Percentiles rank a stretch among this genome's conserved stretches.
These are phyloP conservation scores for Dicrostonyx torquatus DNA, from an alignment of 2,797 vertebrate species.

Conservation along the genomic window DNA sequence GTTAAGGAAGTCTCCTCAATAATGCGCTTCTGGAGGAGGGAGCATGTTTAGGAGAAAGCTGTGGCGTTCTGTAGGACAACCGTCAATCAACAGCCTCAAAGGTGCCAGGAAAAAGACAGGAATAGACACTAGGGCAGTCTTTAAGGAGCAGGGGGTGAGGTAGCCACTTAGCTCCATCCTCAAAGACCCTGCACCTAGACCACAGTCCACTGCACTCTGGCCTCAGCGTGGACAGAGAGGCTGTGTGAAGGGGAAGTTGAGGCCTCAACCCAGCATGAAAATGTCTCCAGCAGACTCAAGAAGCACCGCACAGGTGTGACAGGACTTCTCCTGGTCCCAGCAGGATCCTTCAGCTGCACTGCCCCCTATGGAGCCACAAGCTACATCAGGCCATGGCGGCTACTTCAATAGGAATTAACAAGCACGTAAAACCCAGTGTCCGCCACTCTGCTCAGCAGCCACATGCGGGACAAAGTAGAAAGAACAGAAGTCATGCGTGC, in stretches of 20 bases:
- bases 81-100: background rate
- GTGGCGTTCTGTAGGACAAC: background rate
- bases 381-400: background rate
- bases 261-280: background rate
- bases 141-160: background rate
- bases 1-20: background rate
- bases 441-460: background rate
- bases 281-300: background rate
- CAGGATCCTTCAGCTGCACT: too few relatives aligned
- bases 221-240: background rate
- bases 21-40: too few relatives aligned
- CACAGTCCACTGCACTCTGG: background rate
- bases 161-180: background rate
- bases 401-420: background rate
- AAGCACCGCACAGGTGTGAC: background rate
- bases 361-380: background rate
- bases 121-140: background rate
- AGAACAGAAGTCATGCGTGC: background rate
- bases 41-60: background rate
- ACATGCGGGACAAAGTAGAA: background rate
- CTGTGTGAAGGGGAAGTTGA: background rate
- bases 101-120: background rate
- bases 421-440: background rate
- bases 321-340: background rate
- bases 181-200: background rate